These are phyloP conservation scores for Neostethus bicornis DNA, from an alignment of 2,797 vertebrate species.

Conservation along the genomic window DNA sequence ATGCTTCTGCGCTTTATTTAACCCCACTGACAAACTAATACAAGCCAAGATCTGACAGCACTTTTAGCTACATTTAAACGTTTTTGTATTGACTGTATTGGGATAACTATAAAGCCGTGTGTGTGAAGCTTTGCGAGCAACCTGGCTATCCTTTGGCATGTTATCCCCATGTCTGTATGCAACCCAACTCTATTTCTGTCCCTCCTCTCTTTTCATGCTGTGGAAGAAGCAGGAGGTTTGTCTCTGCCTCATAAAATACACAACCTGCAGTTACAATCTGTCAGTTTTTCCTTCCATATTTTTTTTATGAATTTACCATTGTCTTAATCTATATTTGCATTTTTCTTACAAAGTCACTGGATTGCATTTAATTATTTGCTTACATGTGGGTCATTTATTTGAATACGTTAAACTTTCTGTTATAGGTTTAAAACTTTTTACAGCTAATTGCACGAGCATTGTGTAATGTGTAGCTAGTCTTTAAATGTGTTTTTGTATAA, in stretches of 20 bases:
- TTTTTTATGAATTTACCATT: conserved; percentile 17
- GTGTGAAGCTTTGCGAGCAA: conserved; percentile 18
- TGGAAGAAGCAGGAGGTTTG: conserved; percentile 78
- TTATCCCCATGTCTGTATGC: conserved; percentile 48
- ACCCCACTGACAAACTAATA: conserved; percentile 37
- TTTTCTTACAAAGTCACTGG: neutral
- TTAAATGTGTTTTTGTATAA: neutral
- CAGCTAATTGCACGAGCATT: conserved; percentile 46
- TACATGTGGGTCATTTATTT: conserved; percentile 1
- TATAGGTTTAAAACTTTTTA: conserved; percentile 21
- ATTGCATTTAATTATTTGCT: conserved; percentile 11
- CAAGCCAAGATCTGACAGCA: conserved; percentile 14
- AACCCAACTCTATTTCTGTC: conserved; percentile 58
- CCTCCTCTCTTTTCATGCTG: conserved; percentile 56
- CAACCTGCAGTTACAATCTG: conserved; percentile 57
- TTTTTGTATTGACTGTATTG: neutral
- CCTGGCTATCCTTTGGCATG: conserved; percentile 19
- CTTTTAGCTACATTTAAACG: conserved; percentile 15
- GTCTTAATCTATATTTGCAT: conserved; percentile 30
- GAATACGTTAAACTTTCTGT: neutral
- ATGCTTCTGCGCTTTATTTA: conserved; percentile 42
- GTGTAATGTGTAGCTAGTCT: neutral
- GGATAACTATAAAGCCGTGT: conserved; percentile 20
- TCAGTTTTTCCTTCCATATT: conserved; percentile 38
- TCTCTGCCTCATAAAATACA: conserved; percentile 49